Base-by-base conservation (phyloP, 2,888 invertebrate species). In the Cryptocheilus praepositus region DNA sequence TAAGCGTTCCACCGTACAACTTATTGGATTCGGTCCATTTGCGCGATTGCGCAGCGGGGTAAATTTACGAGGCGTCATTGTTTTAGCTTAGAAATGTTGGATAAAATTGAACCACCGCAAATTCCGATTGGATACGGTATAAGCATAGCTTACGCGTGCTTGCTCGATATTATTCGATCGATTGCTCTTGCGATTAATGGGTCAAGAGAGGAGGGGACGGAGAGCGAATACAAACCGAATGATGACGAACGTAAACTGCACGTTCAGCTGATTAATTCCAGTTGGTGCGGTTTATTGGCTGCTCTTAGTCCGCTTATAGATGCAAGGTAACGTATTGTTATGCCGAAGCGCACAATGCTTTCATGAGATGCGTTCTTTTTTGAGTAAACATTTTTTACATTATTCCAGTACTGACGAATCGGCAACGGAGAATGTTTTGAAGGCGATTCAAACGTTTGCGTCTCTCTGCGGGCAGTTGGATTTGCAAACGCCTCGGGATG, bases 71-170 rank as follows among this genome's bases (percentile, higher is more conserved):
- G 65, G 55, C 36, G n/a, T 61, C 18, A 19, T 3, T 52, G 19
- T 87, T 89, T 64, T 87, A 97, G 98, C 85, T 91, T 99, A 87
- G 99, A 99, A 88, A 95, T 98, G 95, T 89, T 98, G 81, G 99
- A 99, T 85, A 97, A 98, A 87, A 92, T 95, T 18, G 99, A 99
- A 83, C 96, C 98, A 7, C 98, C 98, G 0, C 89, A 92, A 13
- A 95, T 99, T 76, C 96, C 96, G n/a, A 98, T 99, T 75, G 98
- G 99, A 0, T 99, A 99, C 89, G 98, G 98, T 3, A 95, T 99
- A 69, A 98, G 98, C 0, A 93, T 99, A 49, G 97, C 98, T 0
- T 98, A 98, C 89, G 95, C 96, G 3, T 96, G 97, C 86, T 91
- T 99, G 52, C 91, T 98, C 86, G 98, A 98, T 88, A 94, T 97